Conservation (phyloP, 2,888 invertebrate species). For the Cantharis lateralis region DNA sequence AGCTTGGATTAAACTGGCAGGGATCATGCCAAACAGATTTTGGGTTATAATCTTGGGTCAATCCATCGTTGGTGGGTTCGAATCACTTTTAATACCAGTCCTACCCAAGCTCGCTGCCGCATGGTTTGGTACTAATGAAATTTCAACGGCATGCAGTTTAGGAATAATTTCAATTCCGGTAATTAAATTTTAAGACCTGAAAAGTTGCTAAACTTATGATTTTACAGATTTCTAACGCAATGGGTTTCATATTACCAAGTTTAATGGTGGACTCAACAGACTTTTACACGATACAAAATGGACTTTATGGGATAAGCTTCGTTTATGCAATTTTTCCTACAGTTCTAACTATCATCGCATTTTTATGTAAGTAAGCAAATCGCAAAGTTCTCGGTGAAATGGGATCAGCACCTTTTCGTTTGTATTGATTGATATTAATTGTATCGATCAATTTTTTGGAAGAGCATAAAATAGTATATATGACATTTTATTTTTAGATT, state of each 20-base stretch:
- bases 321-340: not conserved
- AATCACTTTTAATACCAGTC: conserved; percentile 88
- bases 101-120: conserved; percentile 91
- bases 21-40: conserved; percentile 80
- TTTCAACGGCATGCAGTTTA: conserved; percentile 96
- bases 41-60: conserved; percentile 87
- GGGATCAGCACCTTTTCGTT: too few species aligned
- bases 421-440: too few species aligned
- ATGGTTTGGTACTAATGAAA: conserved; percentile 95
- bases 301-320: not conserved
- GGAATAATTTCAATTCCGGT: conserved; percentile 90
- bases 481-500: not conserved
- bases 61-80: conserved; percentile 81
- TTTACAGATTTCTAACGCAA: conserved; percentile 87
- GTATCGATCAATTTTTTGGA: too few species aligned
- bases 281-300: not conserved
- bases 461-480: too few species aligned
- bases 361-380: not conserved
- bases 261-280: not conserved
- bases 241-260: conserved; percentile 77
- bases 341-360: not conserved
- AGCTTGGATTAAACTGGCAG: conserved; percentile 87
- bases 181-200: not conserved
- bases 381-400: not conserved
- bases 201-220: not conserved